Conservation (phyloP, 2,113 vertebrate species). For the Capreolus pygargus region DNA sequence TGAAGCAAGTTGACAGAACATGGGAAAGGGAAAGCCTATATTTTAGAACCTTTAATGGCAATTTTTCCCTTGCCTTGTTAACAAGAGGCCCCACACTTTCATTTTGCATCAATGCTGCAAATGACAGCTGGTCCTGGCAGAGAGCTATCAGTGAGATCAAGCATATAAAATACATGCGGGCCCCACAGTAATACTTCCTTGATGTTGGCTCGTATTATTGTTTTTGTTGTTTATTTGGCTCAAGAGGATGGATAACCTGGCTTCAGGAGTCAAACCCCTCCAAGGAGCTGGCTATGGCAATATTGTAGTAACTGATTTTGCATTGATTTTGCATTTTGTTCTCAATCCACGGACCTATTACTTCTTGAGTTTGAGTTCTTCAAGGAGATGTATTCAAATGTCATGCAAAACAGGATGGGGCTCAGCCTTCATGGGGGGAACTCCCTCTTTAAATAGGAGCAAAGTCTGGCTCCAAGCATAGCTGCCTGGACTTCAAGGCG, state of each 20-base stretch:
- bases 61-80: neutral
- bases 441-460: neutral
- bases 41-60: neutral
- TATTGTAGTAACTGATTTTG: neutral
- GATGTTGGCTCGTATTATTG: neutral
- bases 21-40: neutral
- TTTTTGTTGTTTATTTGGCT: neutral
- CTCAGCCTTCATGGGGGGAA: neutral
- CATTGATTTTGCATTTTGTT: constrained; percentile 21
- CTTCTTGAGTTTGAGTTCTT: constrained; percentile 11
- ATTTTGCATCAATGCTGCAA: neutral
- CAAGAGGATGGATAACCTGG: neutral
- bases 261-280: neutral
- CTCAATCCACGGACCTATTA: neutral
- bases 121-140: neutral
- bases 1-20: neutral
- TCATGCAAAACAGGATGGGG: neutral
- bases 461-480: neutral
- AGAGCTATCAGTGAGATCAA: neutral
- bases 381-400: neutral
- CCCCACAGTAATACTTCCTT: neutral
- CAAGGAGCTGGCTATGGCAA: neutral
- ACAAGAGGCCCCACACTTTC: neutral
- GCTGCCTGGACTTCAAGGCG: neutral
- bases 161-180: rapidly evolving